These are phyloP conservation scores for Siderastrea siderea DNA, from an alignment of 92 coral and sea anemone species.

Conservation along the genomic window DNA sequence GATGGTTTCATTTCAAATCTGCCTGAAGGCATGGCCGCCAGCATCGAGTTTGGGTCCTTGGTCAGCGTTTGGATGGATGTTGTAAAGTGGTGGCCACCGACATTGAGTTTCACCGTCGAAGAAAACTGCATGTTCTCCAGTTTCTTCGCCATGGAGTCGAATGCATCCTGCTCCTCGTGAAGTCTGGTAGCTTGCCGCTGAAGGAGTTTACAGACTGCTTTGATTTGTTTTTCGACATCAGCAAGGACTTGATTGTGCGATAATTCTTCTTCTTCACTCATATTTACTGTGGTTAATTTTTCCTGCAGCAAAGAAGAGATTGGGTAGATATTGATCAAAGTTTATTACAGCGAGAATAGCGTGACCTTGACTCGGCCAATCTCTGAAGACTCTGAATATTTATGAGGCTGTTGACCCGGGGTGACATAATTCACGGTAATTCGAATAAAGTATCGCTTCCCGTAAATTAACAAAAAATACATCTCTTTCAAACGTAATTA, in stretches of 20 bases:
- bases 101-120: background rate
- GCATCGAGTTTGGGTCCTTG: conserved; percentile 1
- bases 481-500: too few relatives aligned
- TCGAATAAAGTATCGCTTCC: too few relatives aligned
- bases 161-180: background rate
- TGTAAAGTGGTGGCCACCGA: background rate
- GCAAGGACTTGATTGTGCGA: background rate
- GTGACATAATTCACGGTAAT: too few relatives aligned
- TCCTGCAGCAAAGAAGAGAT: background rate
- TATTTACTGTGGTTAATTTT: background rate
- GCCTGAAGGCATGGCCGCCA: background rate
- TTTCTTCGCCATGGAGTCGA: background rate
- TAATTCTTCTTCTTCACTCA: background rate
- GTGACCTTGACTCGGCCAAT: too few relatives aligned
- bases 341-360: too few relatives aligned
- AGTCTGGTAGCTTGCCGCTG: background rate
- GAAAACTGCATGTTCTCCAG: background rate
- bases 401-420: too few relatives aligned
- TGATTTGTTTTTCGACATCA: background rate
- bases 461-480: too few relatives aligned
- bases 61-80: background rate
- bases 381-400: too few relatives aligned
- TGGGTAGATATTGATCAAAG: too few relatives aligned
- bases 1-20: background rate
- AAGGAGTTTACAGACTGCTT: background rate